Percentiles rank a stretch among this genome's conserved stretches.
phyloP scores from a whole-genome alignment of 2,888 invertebrate genomes.

The Atrina japonica region DNA sequence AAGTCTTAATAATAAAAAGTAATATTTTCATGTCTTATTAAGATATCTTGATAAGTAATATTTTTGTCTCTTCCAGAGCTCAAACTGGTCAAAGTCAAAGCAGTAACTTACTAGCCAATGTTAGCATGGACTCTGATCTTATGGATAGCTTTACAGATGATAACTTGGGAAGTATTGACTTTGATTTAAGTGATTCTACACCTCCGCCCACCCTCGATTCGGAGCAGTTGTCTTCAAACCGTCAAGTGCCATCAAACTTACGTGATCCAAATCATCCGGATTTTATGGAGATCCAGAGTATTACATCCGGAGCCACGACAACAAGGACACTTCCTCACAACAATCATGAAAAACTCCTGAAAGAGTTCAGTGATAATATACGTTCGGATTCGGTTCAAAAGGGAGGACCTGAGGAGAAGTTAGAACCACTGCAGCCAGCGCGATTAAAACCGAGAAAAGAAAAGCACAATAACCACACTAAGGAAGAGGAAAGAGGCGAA shows the following conservation, averaged over 20 bases:
- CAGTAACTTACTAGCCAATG: conserved; percentile 69
- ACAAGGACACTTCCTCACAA: conserved; percentile 11
- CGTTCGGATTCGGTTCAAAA: neutral
- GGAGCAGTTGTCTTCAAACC: neutral
- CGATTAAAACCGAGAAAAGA: conserved; percentile 85
- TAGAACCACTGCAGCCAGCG: conserved; percentile 84
- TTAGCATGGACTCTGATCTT: conserved; percentile 73
- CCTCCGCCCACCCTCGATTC: conserved; percentile 39
- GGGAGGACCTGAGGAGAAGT: neutral
- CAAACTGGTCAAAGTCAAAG: conserved; percentile 17
- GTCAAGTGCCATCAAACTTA: conserved; percentile 35
- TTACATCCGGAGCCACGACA: conserved; percentile 52
- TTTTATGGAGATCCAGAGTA: conserved; percentile 65
- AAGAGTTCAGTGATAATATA: conserved; percentile 15
- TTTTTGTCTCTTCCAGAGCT: neutral
- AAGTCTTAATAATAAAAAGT: too few species aligned
- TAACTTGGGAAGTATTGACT: conserved; percentile 54
- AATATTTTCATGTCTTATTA: too few species aligned
- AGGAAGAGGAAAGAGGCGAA: conserved; percentile 87
- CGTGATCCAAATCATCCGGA: conserved; percentile 58
- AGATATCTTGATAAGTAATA: too few species aligned
- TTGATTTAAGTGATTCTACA: conserved; percentile 53
- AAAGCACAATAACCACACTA: conserved; percentile 85
- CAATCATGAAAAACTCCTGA: conserved; percentile 8
- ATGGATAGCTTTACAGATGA: conserved; percentile 62